Conservation (phyloP, 2,888 invertebrate species). For the Ophion ventricosus region DNA sequence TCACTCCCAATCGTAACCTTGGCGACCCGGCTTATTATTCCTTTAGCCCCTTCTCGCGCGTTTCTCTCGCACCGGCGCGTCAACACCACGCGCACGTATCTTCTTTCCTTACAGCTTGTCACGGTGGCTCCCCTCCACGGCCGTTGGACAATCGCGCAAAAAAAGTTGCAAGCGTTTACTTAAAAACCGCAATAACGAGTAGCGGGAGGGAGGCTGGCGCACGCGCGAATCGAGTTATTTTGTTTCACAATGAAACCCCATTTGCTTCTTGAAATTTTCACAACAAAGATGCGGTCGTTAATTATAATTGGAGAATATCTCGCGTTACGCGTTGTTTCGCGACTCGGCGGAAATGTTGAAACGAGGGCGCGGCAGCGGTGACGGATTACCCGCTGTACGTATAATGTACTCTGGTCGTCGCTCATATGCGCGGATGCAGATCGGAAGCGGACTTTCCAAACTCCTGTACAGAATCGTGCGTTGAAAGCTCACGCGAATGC, state of each 20-base stretch:
- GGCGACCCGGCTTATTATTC: slow-evolving; percentile 63
- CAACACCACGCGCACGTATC: slow-evolving; percentile 38
- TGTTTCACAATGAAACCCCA: no score
- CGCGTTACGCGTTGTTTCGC: background rate
- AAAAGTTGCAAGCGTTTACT: no score
- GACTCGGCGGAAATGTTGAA: no score
- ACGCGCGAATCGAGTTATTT: no score
- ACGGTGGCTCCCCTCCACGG: background rate
- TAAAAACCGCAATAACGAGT: no score
- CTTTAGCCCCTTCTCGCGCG: slow-evolving; percentile 2
- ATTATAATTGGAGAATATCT: no score
- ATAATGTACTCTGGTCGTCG: background rate
- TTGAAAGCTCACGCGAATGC: slow-evolving; percentile 37
- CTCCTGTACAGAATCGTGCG: slow-evolving; percentile 13
- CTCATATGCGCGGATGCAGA: background rate
- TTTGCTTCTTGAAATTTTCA: no score
- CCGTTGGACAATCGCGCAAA: no score
- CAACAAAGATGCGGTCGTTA: no score
- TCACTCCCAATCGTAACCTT: slow-evolving; percentile 56
- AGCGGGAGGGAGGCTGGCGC: no score
- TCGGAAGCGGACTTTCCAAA: slow-evolving; percentile 33
- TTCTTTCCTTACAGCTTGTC: slow-evolving; percentile 26
- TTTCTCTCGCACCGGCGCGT: background rate
- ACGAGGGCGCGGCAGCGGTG: no score
- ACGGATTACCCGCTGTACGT: no score